These are phyloP conservation scores for Enteromius radiatus DNA, from an alignment of 2,797 vertebrate genomes.

Conservation along the genomic window DNA sequence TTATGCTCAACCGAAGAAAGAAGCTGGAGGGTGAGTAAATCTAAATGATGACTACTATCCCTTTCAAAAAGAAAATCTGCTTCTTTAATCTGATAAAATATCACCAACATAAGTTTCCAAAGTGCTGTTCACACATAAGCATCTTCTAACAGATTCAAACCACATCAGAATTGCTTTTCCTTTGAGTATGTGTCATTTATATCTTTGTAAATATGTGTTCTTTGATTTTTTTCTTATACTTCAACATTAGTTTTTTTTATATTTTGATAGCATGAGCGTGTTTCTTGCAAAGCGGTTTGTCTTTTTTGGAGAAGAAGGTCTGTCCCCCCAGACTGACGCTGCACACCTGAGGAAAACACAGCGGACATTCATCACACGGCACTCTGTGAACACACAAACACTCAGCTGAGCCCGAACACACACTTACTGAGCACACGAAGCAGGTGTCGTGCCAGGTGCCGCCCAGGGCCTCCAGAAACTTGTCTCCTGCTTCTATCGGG, in stretches of 20 bases:
- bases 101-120: neutral
- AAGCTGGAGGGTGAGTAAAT: neutral
- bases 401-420: slow-evolving; percentile 36
- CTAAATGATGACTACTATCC: neutral
- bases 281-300: slow-evolving; percentile 98
- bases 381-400: slow-evolving; percentile 20
- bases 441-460: slow-evolving; percentile 62
- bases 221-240: neutral
- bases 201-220: neutral
- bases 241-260: slow-evolving; percentile 69
- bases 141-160: neutral
- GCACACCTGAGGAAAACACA: slow-evolving; percentile 52
- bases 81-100: neutral
- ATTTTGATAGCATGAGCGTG: slow-evolving; percentile 91
- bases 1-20: neutral
- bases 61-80: neutral
- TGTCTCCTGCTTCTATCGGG: slow-evolving; percentile 96
- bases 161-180: neutral
- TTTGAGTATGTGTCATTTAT: neutral
- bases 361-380: slow-evolving; percentile 10
- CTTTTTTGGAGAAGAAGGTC: slow-evolving; percentile 96
- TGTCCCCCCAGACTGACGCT: slow-evolving; percentile 67
- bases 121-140: neutral
- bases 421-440: slow-evolving; percentile 45
- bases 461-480: slow-evolving; percentile 93